A percentile compares a stretch with the other conserved stretches of the same genome.
These are phyloP conservation scores for Leptosomus discolor DNA, from an alignment of 2,113 vertebrate species.

Conservation along the genomic window DNA sequence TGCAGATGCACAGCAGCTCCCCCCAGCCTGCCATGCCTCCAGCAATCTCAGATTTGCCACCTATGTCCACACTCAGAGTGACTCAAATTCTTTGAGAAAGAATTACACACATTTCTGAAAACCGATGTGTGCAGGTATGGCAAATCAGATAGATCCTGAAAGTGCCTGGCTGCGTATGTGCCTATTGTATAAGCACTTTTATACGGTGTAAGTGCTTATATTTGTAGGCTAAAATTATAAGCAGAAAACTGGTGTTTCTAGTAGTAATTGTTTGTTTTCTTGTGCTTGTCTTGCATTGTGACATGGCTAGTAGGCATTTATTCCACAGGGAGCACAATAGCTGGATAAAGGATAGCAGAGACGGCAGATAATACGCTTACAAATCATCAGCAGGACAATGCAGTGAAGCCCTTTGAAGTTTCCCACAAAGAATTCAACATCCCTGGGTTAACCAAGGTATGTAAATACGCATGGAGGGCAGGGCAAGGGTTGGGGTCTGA, in stretches of 20 bases:
- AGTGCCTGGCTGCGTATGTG: not conserved
- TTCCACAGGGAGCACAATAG: not conserved
- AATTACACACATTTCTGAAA: not conserved
- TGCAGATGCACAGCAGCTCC: not conserved
- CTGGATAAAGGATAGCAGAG: not conserved
- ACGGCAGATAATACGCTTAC: not conserved
- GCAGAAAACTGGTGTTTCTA: not conserved
- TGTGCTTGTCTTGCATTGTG: not conserved
- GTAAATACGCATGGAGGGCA: not conserved
- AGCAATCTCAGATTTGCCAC: not conserved
- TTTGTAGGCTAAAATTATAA: not conserved
- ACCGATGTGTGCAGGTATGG: not conserved
- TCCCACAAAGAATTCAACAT: not conserved
- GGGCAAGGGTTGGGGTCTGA: not conserved
- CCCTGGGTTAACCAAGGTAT: not conserved
- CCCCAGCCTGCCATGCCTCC: not conserved
- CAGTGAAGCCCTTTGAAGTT: not conserved
- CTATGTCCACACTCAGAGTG: not conserved
- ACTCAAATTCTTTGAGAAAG: not conserved
- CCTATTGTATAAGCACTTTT: not conserved
- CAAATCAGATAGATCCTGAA: not conserved
- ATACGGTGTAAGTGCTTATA: not conserved
- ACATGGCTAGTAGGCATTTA: not conserved
- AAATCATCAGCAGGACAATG: not conserved
- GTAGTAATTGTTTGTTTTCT: not conserved